Conservation (phyloP, 2,113 vertebrate genomes). For the Erinaceus europaeus region DNA sequence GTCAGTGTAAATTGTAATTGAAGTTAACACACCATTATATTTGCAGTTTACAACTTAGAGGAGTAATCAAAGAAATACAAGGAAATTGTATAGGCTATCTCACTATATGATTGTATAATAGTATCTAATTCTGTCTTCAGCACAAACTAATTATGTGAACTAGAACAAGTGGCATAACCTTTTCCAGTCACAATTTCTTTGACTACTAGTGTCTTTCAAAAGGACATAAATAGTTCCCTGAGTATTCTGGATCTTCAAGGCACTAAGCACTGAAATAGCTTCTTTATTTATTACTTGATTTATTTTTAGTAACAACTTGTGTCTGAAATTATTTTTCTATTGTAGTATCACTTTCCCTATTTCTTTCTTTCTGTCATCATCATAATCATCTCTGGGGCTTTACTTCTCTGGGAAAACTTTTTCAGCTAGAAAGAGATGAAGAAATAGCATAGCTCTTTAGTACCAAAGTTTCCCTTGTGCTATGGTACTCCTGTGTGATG, state of each 20-base stretch:
- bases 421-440: too few relatives aligned
- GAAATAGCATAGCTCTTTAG: too few relatives aligned
- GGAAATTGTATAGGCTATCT: neutral
- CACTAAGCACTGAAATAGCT: neutral
- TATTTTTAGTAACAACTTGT: constrained; percentile 15
- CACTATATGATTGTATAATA: neutral
- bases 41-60: constrained; percentile 19
- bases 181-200: neutral
- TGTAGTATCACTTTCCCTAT: neutral
- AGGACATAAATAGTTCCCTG: neutral
- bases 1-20: constrained; percentile 25
- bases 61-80: neutral
- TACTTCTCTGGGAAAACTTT: too few relatives aligned
- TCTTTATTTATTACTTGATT: neutral
- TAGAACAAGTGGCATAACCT: neutral
- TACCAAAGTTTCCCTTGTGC: too few relatives aligned
- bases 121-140: neutral
- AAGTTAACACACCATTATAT: neutral
- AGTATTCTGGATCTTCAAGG: neutral
- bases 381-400: too few relatives aligned
- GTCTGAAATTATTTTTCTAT: too few relatives aligned
- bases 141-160: neutral
- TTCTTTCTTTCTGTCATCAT: neutral
- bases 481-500: too few relatives aligned
- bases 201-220: neutral